Evolutionary conservation across 2,888 invertebrate genomes (phyloP), one percentile per base, ranked within the genome.

Genomic region (Globia sparganii): DNA sequence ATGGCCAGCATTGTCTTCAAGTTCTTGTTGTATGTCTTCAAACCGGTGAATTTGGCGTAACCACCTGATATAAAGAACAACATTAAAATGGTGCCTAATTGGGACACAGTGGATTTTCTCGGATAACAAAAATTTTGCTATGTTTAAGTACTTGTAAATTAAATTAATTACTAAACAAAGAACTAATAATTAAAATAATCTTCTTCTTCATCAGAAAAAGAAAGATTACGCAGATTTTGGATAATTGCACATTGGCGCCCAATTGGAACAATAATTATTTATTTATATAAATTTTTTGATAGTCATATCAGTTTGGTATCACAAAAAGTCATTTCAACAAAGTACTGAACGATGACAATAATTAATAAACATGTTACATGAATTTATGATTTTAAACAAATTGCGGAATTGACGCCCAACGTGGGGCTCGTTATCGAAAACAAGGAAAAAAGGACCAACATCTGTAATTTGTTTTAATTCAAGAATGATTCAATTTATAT

Each of bases 1-100:
- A 99, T 98, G 18, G 99, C 99, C 87, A 99, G 97, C 96, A 99
- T 95, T 0, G 99, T 99, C 95, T 99, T 99, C 91, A 99, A 94
- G 84, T 98, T 98, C 93, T 98, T 99, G 95, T 99, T 99, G 97
- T 99, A 99, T 0, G 99, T 98, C 96, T 99, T 99, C 78, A 99
- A 97, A 0, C 99, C 99, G 59, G 98, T 99, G 95, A 99, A 99
- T 96, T 99, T 99, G 37, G 99, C 98, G 94, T 99, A 99, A 64
- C 99, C 99, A 92, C 99, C 99, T 99, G 40, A 0, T 1, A 72
- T 13, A 25, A 64, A 59, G 1, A 28, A 11, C 2, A 15, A 28
- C 21, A 4, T 49, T 28, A 18, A 59, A 40, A 65, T 71, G 68
- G 59, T 46, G 62, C 40, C 80, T 56, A 68, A 68, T 0, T 72